Percentiles rank a stretch among this genome's conserved stretches.
Evolutionary conservation across 2,797 vertebrate species (phyloP).

Genomic region (Pterois miles): DNA sequence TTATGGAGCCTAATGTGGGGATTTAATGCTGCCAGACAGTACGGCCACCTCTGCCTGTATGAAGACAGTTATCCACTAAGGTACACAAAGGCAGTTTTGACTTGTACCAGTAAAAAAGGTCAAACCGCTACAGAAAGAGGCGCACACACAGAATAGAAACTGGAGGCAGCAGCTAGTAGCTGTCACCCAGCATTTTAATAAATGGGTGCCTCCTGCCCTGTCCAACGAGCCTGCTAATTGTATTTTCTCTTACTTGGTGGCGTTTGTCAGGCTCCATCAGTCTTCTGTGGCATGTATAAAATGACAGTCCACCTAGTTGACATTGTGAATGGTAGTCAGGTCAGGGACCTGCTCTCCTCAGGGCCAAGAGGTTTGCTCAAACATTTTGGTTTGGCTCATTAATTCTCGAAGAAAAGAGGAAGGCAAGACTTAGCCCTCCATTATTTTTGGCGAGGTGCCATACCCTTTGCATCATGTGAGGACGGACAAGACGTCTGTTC

Average conservation of each 20-base stretch:
- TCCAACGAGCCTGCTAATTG: conserved; percentile 86
- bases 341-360: conserved; percentile 60
- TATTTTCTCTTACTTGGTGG: conserved; percentile 83
- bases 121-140: conserved; percentile 27
- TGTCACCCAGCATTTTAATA: conserved; percentile 81
- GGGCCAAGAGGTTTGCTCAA: conserved; percentile 76
- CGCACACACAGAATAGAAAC: conserved; percentile 21
- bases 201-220: conserved; percentile 79
- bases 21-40: conserved; percentile 49
- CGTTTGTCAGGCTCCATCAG: conserved; percentile 84
- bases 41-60: conserved; percentile 56
- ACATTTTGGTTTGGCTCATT: conserved; percentile 80
- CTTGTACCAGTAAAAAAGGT: conserved; percentile 64
- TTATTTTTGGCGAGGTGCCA: conserved; percentile 66
- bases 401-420: conserved; percentile 62
- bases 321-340: conserved; percentile 73
- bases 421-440: conserved; percentile 56
- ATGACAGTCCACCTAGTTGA: conserved; percentile 82
- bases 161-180: conserved; percentile 59
- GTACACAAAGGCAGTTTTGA: conserved; percentile 54
- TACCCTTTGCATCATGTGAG: conserved; percentile 53
- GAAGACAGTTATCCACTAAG: conserved; percentile 65
- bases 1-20: conserved; percentile 70
- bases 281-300: conserved; percentile 81
- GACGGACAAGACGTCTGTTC: conserved; percentile 46